Evolutionary conservation across 35 echinoderm and acorn worm species (phyloP), one percentile per base, ranked within the genome.

Genomic region (Apostichopus japonicus): DNA sequence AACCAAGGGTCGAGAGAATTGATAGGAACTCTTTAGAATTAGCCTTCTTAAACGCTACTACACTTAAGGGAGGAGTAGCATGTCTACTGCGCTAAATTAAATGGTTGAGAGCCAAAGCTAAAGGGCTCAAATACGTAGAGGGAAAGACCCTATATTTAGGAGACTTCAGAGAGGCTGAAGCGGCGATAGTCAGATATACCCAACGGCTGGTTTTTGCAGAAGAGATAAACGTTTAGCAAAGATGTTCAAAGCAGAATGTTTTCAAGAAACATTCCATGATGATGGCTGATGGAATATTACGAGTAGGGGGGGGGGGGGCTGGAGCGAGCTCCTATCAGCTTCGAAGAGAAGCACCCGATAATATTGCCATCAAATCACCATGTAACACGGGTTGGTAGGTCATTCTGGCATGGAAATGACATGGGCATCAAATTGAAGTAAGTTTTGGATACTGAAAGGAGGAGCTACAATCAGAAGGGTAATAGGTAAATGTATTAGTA

Each of bases 391-490:
- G 8, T 23, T 58, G 53, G 93, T 93, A 14, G 95, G 93, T 13
- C 93, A 96, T 77, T 94, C 90, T 65, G 95, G 95, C 17, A 44
- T 77, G 53, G 86, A 86, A 3, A 82, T 90, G 83, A 94, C 91
- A 3, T 93, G 83, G 93, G 10, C 86, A 19, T 27, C 70, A 27
- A 54, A 94, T 5, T 21, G 79, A 53, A n/a, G 15, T 6, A 89
- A 90, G 72, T 96, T 86, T 53, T 96, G 79, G 93, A 90, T 95
- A 7, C 4, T 96, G 8, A 81, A 86, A 44, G 95, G 90, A 21
- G 90, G 90, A 17, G 78, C 93, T 23, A 84, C 93, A 71, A 93
- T 93, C 70, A 23, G 93, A 13, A 65, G 78, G 10, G 67, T 94
- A 15, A 84, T 96, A 24, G 93, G 93, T 4, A 94, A 90, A 54